Evolutionary conservation across 2,888 invertebrate species (phyloP), one percentile per base, ranked within the genome.

Genomic region (Drosophila meridionalis): DNA sequence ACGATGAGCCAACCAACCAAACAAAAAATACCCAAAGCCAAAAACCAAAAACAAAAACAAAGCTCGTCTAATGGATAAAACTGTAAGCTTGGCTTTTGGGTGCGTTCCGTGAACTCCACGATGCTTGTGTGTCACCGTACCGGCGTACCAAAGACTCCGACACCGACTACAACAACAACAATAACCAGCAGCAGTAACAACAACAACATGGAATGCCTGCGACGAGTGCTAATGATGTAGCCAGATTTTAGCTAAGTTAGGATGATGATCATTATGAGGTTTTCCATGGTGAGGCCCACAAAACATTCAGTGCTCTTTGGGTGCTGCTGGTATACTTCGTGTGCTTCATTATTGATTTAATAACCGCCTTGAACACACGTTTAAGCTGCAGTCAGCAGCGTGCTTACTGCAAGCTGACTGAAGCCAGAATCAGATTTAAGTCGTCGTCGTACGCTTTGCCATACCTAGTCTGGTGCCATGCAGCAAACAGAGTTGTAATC

Each of bases 61-160:
- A 81, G 82, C 87, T 82, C 79, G 83, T 82, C 75, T 77, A 73
- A 83, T 82, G 70, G 82, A 79, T 62, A 70, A 75, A 83, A 78
- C 73, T 82, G 79, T 79, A 74, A 82, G 78, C 72, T 83, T 91
- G 92, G 89, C 92, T 92, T 92, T 91, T 92, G 93, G 93, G 93
- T 92, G 93, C 93, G 93, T 93, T 93, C 92, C 92, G 91, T 92
- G 93, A 93, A 92, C 93, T 91, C 92, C 92, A 93, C 93, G 93
- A 93, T 92, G 90, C 87, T 90, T 90, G 90, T 91, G 90, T 92
- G 91, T 91, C 91, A 90, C 89, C 38, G 40, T 30, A 55, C 80
- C 82, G 87, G 86, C 76, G 80, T 75, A 69, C 73, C 79, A 36
- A 12, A 87, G 78, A 73, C 73, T 78, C 59, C 65, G 58, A 66